These are phyloP conservation scores for Dasysyrphus albostriatus DNA, from an alignment of 2,888 invertebrate species.

Conservation along the genomic window DNA sequence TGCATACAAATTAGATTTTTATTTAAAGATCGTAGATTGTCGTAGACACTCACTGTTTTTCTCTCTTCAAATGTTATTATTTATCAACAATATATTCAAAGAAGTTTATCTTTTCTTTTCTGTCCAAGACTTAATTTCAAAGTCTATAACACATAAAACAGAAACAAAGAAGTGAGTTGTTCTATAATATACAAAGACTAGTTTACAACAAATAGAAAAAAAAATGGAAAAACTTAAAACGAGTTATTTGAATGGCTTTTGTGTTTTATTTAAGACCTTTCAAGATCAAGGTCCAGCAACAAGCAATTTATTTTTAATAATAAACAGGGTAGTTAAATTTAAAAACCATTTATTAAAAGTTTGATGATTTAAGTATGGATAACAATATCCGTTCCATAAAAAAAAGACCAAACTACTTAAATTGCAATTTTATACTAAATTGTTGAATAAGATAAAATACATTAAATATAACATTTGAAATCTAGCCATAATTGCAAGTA, in stretches of 20 bases:
- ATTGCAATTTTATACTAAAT: neutral
- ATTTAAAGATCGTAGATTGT: neutral
- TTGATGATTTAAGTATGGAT: neutral
- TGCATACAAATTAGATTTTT: constrained; percentile 15
- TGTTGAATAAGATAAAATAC: too few species aligned
- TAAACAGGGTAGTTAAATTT: neutral
- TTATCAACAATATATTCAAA: neutral
- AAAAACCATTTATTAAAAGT: neutral
- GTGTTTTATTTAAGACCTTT: neutral
- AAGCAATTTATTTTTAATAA: neutral
- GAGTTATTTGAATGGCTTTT: neutral
- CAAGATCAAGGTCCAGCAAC: constrained; percentile 22
- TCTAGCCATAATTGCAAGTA: too few species aligned
- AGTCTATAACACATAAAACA: too few species aligned
- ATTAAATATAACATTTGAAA: too few species aligned
- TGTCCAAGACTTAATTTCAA: neutral
- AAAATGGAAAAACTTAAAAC: neutral
- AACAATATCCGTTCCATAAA: neutral
- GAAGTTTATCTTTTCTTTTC: neutral
- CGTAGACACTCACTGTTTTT: too few species aligned
- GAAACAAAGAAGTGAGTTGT: neutral
- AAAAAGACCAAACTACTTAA: neutral
- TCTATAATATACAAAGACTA: neutral
- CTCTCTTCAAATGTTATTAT: neutral
- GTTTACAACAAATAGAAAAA: neutral